phyloP scores from a whole-genome alignment of 2,113 vertebrate species.

The Columba janthina region DNA sequence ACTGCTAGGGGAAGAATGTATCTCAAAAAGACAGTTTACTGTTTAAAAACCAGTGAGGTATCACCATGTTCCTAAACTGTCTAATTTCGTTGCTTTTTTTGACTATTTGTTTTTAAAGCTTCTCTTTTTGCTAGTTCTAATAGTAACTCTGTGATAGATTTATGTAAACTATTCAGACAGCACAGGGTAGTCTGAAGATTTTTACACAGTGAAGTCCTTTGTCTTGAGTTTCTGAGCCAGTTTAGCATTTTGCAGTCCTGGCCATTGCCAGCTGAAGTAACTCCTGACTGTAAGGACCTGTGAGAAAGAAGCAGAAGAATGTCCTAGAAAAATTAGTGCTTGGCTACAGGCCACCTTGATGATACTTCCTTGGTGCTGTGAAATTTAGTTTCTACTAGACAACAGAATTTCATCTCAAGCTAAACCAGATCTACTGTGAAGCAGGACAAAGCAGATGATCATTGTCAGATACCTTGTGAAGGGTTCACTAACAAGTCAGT shows the following conservation, averaged over 20 bases:
- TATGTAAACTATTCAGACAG: neutral
- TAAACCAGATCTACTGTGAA: neutral
- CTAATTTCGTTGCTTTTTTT: neutral
- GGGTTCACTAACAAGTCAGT: neutral
- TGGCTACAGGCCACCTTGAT: neutral
- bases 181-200: neutral
- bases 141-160: neutral
- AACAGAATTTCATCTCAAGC: neutral
- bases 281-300: neutral
- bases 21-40: neutral
- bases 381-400: neutral
- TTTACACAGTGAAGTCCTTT: neutral
- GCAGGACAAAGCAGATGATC: neutral
- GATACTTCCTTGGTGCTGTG: neutral
- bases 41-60: neutral
- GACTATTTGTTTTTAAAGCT: neutral
- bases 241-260: neutral
- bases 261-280: neutral
- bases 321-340: neutral
- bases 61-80: neutral
- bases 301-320: neutral
- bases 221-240: neutral
- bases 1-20: neutral
- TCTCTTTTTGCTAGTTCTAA: neutral
- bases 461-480: neutral